Evolutionary conservation across 2,113 vertebrate genomes (phyloP), one percentile per base, ranked within the genome.

Genomic region (Rhagologus leucostigma): DNA sequence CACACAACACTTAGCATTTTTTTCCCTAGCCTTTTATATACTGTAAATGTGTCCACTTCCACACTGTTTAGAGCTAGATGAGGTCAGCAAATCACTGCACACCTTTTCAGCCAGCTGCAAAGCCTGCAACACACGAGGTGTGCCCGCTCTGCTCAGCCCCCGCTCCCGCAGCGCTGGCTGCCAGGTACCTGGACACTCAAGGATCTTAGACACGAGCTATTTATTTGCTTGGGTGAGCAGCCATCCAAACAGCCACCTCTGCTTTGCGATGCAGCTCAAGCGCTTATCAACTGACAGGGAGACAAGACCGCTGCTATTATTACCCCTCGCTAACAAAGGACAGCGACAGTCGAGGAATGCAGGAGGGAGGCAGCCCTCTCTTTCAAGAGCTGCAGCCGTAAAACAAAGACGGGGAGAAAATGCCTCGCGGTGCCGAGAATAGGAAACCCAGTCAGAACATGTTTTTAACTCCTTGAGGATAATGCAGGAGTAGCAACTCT

Each of bases 201-300:
- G 42, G 70, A 3, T 27, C 82, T 71, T 9, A 10, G 3, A 4
- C 49, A 84, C 0, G 2, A 84, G 79, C 55, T 92, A 7, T 81
- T 95, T 92, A 70, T 93, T 86, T 81, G 71, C 93, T 80, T 52
- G 88, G 79, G 21, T 63, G 76, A 96, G 73, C 89, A 90, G 71
- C 27, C 83, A 67, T 47, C 86, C 59, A 35, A 60, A 73, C 84
- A 81, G 71, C 53, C 75, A 35, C 67, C 63, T 46, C 37, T 50
- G 75, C 85, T 95, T 49, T 35, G 77, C 71, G 33, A 42, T 30
- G 92, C 75, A 53, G 57, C 86, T 90, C 64, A 9, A 88, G 75
- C 4, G 78, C 79, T 95, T 84, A 74, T 92, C 79, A 93, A 33
- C 60, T 0, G 5, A 73, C 77, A 60, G 64, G 89, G 89, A 65